These are phyloP conservation scores for human DNA, from an alignment of 2,113 vertebrate genomes.

Conservation along the genomic window GRCh38 chr2:2001001-2001500, in stretches of 20 bases:
- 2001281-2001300: neutral
- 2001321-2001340: neutral
- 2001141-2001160: neutral
- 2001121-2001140: neutral
- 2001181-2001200: neutral
- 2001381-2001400: neutral
- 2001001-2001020: neutral
- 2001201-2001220: no score
- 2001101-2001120: rapidly evolving
- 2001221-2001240: neutral
- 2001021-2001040: no score
- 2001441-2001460: neutral
- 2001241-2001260: no score
- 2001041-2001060: no score
- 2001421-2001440: neutral
- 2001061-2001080: no score
- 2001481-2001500: rapidly evolving
- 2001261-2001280: neutral
- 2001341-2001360: neutral
- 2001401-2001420: neutral
- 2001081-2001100: neutral
- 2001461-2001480: neutral
- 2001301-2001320: neutral
- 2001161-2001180: neutral
- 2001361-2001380: neutral